Evolutionary conservation across 2,797 vertebrate genomes (phyloP).

Genomic region (Miichthys miiuy): DNA sequence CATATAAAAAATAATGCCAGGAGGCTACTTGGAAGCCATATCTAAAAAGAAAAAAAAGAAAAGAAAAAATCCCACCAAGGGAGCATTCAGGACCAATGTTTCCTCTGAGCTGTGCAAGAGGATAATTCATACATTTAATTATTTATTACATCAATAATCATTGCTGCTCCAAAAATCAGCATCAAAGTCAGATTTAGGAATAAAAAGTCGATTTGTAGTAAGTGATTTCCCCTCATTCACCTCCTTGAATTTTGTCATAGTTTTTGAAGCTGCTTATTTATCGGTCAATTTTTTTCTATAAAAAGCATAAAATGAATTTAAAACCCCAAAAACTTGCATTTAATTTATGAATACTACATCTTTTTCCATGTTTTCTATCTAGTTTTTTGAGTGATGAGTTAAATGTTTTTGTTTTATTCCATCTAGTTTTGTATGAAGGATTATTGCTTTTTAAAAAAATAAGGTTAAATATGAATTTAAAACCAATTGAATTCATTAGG

Average conservation of each 20-base stretch:
- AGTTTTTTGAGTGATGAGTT: background rate
- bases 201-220: background rate
- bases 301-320: background rate
- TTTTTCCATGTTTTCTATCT: background rate
- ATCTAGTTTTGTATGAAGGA: too few relatives aligned
- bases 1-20: constrained; percentile 58
- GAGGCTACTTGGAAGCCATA: constrained; percentile 59
- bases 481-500: background rate
- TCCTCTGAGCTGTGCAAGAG: constrained; percentile 15
- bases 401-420: background rate
- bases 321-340: background rate
- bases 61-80: background rate
- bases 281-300: background rate
- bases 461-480: background rate
- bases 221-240: background rate
- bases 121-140: background rate
- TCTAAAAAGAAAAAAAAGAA: constrained; percentile 27
- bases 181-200: background rate
- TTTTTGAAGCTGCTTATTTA: background rate
- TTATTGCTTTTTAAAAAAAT: background rate
- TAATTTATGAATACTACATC: background rate
- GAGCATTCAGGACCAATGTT: constrained; percentile 26
- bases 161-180: background rate
- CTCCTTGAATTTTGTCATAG: background rate
- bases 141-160: constrained; percentile 7